Conservation (phyloP, 1,140 invertebrate species). For the Drosophila cardini region DNA sequence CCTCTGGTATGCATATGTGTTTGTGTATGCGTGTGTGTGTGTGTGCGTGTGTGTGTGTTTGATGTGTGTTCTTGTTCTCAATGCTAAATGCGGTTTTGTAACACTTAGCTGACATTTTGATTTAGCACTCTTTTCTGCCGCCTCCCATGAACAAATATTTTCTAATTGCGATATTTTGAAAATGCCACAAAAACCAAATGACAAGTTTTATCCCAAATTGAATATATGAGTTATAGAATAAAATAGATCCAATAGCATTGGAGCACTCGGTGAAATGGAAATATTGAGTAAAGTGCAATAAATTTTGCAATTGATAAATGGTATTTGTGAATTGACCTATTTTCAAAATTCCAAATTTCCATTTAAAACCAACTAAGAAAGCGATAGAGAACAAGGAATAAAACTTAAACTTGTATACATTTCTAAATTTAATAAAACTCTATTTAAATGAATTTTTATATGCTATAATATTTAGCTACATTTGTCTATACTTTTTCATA, state of each 20-base stretch:
- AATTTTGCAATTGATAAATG: conserved; percentile 10
- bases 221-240: neutral
- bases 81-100: conserved; percentile 52
- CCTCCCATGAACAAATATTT: conserved; percentile 16
- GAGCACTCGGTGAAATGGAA: too few relatives aligned
- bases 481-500: too few relatives aligned
- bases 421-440: too few relatives aligned
- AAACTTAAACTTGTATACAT: too few relatives aligned
- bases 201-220: conserved; percentile 2
- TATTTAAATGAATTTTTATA: too few relatives aligned
- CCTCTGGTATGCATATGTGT: neutral
- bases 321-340: neutral
- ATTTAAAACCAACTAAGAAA: neutral
- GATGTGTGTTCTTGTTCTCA: conserved; percentile 33
- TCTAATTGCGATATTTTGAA: conserved; percentile 45
- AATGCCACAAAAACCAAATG: conserved; percentile 31
- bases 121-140: conserved; percentile 30
- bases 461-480: too few relatives aligned
- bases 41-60: conserved; percentile 24
- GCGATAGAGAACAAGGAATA: too few relatives aligned
- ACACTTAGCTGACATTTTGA: conserved; percentile 46
- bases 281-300: neutral
- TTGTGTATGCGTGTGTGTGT: neutral
- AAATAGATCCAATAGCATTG: neutral
- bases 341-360: neutral